Percentiles rank a stretch among this genome's conserved stretches.
phyloP scores from a whole-genome alignment of 2,113 vertebrate species.

The Carettochelys insculpta region DNA sequence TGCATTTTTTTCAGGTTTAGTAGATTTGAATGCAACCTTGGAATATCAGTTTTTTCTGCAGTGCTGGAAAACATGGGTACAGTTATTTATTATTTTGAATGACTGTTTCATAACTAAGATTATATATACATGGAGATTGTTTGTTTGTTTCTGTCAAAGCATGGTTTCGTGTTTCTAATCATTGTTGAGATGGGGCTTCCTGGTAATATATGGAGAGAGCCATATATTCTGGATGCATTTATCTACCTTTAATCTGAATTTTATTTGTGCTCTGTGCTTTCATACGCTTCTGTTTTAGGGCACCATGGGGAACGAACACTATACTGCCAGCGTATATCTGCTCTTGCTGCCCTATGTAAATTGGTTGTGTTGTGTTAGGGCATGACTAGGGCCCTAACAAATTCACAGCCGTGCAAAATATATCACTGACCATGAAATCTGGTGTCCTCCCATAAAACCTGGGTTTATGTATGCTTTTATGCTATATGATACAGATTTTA shows the following conservation, averaged over 20 bases:
- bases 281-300: fast-evolving
- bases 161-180: neutral
- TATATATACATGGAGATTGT: fast-evolving
- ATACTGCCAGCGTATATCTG: neutral
- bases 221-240: neutral
- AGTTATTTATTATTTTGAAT: neutral
- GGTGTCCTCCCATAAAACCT: too few relatives aligned
- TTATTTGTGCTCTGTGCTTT: neutral
- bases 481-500: too few relatives aligned
- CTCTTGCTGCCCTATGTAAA: neutral
- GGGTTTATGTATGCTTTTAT: too few relatives aligned
- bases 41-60: neutral
- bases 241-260: neutral
- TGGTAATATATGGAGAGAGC: neutral
- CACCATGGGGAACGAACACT: neutral
- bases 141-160: neutral
- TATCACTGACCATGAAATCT: too few relatives aligned
- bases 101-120: neutral
- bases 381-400: too few relatives aligned
- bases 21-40: neutral
- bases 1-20: neutral
- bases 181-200: neutral
- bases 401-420: too few relatives aligned
- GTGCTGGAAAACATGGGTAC: neutral
- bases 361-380: neutral